phyloP scores from a whole-genome alignment of 1,140 invertebrate genomes.

The Choristoneura fumiferana region DNA sequence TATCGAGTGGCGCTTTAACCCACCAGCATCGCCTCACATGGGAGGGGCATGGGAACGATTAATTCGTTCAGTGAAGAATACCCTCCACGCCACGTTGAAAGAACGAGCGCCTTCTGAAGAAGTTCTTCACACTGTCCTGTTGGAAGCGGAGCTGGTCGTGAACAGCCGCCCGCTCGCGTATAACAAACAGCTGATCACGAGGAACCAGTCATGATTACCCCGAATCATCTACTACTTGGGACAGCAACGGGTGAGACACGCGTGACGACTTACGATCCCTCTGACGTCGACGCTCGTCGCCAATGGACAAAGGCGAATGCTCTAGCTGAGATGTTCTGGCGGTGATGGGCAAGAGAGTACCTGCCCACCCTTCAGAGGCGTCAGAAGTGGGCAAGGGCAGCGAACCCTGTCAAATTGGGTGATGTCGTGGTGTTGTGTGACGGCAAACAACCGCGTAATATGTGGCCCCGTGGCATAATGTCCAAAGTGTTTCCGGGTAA shows the following conservation, averaged over 20 bases:
- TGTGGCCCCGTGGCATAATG: no score
- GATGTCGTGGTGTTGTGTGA: background rate
- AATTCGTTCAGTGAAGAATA: constrained; percentile 30
- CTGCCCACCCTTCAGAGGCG: constrained; percentile 19
- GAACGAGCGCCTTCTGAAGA: constrained; percentile 23
- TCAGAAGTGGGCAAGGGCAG: constrained; percentile 18
- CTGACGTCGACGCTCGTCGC: constrained; percentile 7
- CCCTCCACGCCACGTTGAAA: constrained; percentile 11
- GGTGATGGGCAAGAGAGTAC: constrained; percentile 24
- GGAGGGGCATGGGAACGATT: constrained; percentile 42
- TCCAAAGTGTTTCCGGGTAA: no score
- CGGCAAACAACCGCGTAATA: no score
- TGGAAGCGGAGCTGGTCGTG: constrained; percentile 24
- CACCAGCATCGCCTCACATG: constrained; percentile 35
- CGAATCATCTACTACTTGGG: constrained; percentile 2
- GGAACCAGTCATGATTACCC: background rate
- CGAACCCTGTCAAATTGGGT: background rate
- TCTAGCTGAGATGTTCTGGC: constrained; percentile 23
- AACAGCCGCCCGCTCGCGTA: constrained; percentile 14
- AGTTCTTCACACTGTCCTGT: constrained; percentile 8
- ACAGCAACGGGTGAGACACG: background rate
- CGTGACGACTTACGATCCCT: background rate
- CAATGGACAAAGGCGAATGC: constrained; percentile 16
- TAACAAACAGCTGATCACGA: background rate
- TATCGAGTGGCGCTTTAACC: constrained; percentile 35